Conservation (phyloP, 1,140 invertebrate genomes). For the Hypothenemus hampei region DNA sequence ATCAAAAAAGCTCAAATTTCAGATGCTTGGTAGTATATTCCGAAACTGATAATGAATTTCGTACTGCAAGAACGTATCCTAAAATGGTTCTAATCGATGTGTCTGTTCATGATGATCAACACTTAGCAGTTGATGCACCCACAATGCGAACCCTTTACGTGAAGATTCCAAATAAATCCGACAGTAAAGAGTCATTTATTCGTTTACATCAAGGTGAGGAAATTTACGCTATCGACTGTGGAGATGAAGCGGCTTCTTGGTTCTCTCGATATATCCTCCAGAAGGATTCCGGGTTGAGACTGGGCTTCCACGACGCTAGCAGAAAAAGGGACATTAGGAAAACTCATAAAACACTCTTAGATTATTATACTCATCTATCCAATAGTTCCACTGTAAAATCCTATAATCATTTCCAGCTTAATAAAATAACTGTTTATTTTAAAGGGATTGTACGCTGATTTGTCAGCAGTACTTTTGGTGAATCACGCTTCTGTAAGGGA, state of each 20-base stretch:
- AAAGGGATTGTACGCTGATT: constrained; percentile 37
- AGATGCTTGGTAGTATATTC: constrained; percentile 39
- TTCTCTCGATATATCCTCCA: constrained; percentile 55
- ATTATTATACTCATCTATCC: constrained; percentile 33
- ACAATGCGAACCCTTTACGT: constrained; percentile 41
- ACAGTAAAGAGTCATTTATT: constrained; percentile 19
- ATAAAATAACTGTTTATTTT: constrained; percentile 2
- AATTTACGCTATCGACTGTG: constrained; percentile 55
- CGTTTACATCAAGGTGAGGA: constrained; percentile 36
- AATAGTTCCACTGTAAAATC: constrained; percentile 29
- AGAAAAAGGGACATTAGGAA: constrained; percentile 32
- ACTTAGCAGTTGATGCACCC: constrained; percentile 40
- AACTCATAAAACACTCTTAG: constrained; percentile 30
- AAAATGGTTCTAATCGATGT: constrained; percentile 42
- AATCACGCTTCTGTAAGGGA: constrained; percentile 60
- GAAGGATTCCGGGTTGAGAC: constrained; percentile 51
- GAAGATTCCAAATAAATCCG: constrained; percentile 34
- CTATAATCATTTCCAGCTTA: neutral
- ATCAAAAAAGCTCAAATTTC: constrained; percentile 25
- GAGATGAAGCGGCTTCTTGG: constrained; percentile 57
- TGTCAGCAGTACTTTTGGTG: constrained; percentile 47
- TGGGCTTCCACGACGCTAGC: constrained; percentile 54
- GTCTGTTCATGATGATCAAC: constrained; percentile 36
- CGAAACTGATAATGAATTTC: constrained; percentile 37
- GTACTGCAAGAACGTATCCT: constrained; percentile 38